phyloP scores from a whole-genome alignment of 1,140 invertebrate species.

The Dendrolimus punctatus region DNA sequence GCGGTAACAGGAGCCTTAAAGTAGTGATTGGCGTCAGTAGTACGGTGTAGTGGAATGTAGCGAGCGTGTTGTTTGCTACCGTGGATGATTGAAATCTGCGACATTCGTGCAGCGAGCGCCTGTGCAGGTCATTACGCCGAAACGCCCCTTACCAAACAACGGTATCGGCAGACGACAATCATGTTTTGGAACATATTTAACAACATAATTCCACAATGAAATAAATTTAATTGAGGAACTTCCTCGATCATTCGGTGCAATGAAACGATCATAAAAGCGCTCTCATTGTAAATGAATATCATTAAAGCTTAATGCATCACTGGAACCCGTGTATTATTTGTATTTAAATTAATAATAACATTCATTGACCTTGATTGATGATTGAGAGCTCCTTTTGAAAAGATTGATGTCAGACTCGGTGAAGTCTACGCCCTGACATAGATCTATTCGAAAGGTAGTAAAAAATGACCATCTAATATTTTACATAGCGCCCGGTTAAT shows the following conservation, averaged over 20 bases:
- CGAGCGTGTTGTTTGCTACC: slow-evolving; percentile 20
- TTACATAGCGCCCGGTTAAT: slow-evolving; percentile 18
- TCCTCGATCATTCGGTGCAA: neutral
- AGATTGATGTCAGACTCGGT: slow-evolving; percentile 12
- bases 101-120: slow-evolving; percentile 30
- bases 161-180: slow-evolving; percentile 8
- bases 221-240: neutral
- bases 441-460: slow-evolving; percentile 5
- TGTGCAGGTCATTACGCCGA: slow-evolving; percentile 53
- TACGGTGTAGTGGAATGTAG: slow-evolving; percentile 15
- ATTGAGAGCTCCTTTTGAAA: slow-evolving; percentile 7
- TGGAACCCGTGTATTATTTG: neutral
- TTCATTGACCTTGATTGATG: slow-evolving; percentile 15
- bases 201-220: slow-evolving; percentile 2
- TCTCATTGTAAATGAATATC: too few relatives aligned
- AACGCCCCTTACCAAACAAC: slow-evolving; percentile 20
- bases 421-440: slow-evolving; percentile 9
- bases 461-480: slow-evolving; percentile 12
- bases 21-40: slow-evolving; percentile 8
- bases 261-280: neutral
- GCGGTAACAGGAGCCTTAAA: slow-evolving; percentile 3
- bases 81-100: slow-evolving; percentile 40
- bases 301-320: neutral
- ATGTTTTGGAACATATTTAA: slow-evolving; percentile 14
- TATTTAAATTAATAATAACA: slow-evolving; percentile 12